Conservation (phyloP, 2,888 invertebrate genomes). For the Drosophila prolongata region DNA sequence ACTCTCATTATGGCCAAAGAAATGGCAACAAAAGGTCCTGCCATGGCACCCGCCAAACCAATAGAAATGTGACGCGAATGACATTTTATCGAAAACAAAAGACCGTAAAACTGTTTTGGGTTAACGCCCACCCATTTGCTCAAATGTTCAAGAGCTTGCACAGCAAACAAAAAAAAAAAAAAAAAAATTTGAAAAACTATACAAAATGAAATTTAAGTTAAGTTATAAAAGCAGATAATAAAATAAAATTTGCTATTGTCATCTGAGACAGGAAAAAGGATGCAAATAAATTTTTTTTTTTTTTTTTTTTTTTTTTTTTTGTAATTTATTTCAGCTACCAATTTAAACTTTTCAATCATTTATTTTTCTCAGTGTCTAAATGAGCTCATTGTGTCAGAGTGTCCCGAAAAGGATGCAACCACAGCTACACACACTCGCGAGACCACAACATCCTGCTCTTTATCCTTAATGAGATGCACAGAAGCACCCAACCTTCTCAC, state of each 20-base stretch:
- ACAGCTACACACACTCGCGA: slow-evolving; percentile 1
- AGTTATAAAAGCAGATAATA: no score
- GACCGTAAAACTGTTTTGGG: slow-evolving; percentile 31
- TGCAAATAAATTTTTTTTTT: no score
- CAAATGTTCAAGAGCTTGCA: slow-evolving; percentile 4
- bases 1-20: slow-evolving; percentile 48
- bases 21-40: slow-evolving; percentile 51
- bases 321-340: no score
- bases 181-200: not conserved
- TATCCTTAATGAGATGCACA: slow-evolving; percentile 48
- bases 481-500: slow-evolving; percentile 22
- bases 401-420: slow-evolving; percentile 31
- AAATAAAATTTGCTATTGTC: no score
- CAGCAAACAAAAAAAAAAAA: not conserved
- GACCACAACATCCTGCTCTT: slow-evolving; percentile 37
- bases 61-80: slow-evolving; percentile 46
- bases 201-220: no score
- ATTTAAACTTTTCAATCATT: not conserved
- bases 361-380: slow-evolving; percentile 18
- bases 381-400: slow-evolving; percentile 39
- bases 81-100: slow-evolving; percentile 43
- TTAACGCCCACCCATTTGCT: slow-evolving; percentile 2
- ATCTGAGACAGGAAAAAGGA: no score
- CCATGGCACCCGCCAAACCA: slow-evolving; percentile 16
- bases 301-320: no score